A percentile compares a stretch with the other conserved stretches of the same genome.
These are phyloP conservation scores for Orchesella flavescens DNA, from an alignment of 2,888 invertebrate genomes.

Conservation along the genomic window DNA sequence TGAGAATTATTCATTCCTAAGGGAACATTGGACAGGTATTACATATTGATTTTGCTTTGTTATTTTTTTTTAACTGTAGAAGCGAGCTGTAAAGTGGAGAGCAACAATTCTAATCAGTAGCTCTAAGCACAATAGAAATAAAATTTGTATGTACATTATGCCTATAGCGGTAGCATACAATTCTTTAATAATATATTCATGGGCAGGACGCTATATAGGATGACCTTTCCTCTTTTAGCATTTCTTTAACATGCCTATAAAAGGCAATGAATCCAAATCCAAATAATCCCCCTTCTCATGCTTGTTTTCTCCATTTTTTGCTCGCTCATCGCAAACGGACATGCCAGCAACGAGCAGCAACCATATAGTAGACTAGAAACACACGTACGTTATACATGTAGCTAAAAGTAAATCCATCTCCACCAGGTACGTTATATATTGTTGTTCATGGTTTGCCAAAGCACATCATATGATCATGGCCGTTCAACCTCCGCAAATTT, in stretches of 20 bases:
- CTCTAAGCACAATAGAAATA: too few relatives aligned
- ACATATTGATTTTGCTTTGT: too few relatives aligned
- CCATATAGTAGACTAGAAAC: too few relatives aligned
- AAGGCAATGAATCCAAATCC: constrained; percentile 61
- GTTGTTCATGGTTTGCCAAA: constrained; percentile 39
- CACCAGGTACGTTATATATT: constrained; percentile 43
- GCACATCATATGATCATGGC: constrained; percentile 45
- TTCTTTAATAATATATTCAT: constrained; percentile 35
- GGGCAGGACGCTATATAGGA: constrained; percentile 52
- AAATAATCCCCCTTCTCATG: constrained; percentile 60
- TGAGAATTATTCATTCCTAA: too few relatives aligned
- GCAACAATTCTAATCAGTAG: too few relatives aligned
- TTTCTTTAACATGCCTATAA: constrained; percentile 60
- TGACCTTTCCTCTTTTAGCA: constrained; percentile 65
- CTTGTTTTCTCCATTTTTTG: constrained; percentile 52
- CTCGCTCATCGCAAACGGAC: constrained; percentile 6
- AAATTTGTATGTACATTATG: too few relatives aligned
- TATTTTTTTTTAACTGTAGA: not conserved
- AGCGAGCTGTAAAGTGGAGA: too few relatives aligned
- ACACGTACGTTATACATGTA: constrained; percentile 6
- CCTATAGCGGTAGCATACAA: too few relatives aligned
- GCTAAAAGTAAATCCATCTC: not conserved
- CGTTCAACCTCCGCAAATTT: constrained; percentile 35
- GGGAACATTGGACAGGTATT: too few relatives aligned
- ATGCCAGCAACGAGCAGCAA: not conserved